Evolutionary conservation across 1,140 invertebrate genomes (phyloP).

Genomic region (Drosophila busckii): DNA sequence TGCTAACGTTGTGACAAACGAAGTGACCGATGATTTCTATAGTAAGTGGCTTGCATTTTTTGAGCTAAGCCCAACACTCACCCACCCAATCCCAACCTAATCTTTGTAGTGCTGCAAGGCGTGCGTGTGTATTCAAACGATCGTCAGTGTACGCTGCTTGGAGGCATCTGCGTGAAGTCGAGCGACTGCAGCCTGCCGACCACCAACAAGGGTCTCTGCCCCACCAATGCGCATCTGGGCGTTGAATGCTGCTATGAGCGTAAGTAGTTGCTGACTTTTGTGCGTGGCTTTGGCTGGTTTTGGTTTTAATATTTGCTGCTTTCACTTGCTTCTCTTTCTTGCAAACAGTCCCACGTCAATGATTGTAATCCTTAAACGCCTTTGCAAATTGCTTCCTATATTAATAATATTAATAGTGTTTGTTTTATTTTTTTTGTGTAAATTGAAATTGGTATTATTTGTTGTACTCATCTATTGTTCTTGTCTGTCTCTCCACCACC

Average conservation of each 20-base stretch:
- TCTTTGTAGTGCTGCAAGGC: constrained; percentile 55
- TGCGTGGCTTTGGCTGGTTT: not conserved
- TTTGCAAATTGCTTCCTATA: constrained; percentile 5
- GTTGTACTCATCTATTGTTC: constrained; percentile 32
- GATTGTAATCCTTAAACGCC: too few species aligned
- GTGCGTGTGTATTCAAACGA: constrained; percentile 66
- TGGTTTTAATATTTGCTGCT: constrained; percentile 14
- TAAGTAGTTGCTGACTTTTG: constrained; percentile 45
- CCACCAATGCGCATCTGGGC: constrained; percentile 52
- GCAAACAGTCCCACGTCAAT: too few species aligned
- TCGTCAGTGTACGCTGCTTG: constrained; percentile 63
- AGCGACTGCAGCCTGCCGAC: constrained; percentile 62
- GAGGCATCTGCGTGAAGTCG: constrained; percentile 68
- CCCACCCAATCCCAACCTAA: not conserved
- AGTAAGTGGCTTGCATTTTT: constrained; percentile 45
- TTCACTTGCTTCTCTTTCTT: too few species aligned
- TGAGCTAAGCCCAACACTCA: not conserved
- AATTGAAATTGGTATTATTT: constrained; percentile 43
- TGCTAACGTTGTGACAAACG: constrained; percentile 57
- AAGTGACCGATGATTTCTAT: constrained; percentile 47
- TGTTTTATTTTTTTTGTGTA: constrained; percentile 29
- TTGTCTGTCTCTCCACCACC: constrained; percentile 8
- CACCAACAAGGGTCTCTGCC: constrained; percentile 69
- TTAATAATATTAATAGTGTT: constrained; percentile 41
- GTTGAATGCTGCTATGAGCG: constrained; percentile 79